phyloP scores from a whole-genome alignment of 2,888 invertebrate species.

The Dynastes hyllus region DNA sequence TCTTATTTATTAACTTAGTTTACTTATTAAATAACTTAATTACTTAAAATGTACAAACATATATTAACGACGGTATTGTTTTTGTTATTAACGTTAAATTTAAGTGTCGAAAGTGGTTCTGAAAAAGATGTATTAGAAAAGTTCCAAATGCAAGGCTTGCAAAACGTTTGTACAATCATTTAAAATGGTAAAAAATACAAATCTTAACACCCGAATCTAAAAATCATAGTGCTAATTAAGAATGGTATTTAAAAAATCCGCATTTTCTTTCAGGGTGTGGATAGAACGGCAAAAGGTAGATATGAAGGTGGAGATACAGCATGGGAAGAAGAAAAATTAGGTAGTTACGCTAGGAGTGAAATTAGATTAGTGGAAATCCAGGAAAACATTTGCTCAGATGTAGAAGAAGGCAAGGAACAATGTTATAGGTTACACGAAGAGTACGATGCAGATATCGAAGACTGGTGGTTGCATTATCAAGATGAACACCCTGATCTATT shows the following conservation, averaged over 20 bases:
- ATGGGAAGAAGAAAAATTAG: slow-evolving; percentile 93
- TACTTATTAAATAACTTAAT: neutral
- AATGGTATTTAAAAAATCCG: slow-evolving; percentile 25
- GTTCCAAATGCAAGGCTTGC: slow-evolving; percentile 88
- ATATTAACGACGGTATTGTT: slow-evolving; percentile 1
- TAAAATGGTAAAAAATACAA: slow-evolving; percentile 71
- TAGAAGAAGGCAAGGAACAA: slow-evolving; percentile 81
- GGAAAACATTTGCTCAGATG: slow-evolving; percentile 88
- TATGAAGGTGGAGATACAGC: slow-evolving; percentile 95
- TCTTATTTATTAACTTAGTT: slow-evolving; percentile 15
- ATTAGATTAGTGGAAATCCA: slow-evolving; percentile 93
- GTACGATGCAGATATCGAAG: slow-evolving; percentile 86
- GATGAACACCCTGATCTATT: slow-evolving; percentile 73
- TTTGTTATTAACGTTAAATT: slow-evolving; percentile 24
- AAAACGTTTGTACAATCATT: slow-evolving; percentile 84
- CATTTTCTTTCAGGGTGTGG: slow-evolving; percentile 78
- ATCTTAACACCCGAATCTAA: neutral
- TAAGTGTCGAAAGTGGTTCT: neutral
- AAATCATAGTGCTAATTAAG: too few relatives aligned
- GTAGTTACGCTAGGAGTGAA: slow-evolving; percentile 89
- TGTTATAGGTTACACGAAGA: slow-evolving; percentile 91
- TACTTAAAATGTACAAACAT: slow-evolving; percentile 29
- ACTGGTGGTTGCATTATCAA: slow-evolving; percentile 89
- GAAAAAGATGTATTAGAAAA: slow-evolving; percentile 66
- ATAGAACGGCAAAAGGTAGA: slow-evolving; percentile 87